Evolutionary conservation across 1,140 invertebrate species (phyloP).

Genomic region (Hyles vespertilio): DNA sequence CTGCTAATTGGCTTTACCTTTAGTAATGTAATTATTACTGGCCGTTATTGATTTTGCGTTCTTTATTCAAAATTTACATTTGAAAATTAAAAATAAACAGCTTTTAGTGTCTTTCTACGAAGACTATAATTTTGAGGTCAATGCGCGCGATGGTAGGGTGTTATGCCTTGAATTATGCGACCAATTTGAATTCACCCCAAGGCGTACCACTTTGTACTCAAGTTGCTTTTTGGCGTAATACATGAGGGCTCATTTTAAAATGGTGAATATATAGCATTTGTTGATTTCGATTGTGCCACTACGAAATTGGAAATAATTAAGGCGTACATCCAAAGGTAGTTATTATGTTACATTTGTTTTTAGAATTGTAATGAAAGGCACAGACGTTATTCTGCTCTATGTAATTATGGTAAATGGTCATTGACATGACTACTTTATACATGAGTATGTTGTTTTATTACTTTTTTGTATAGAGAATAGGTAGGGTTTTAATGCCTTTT

Average conservation of each 20-base stretch:
- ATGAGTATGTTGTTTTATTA: background rate
- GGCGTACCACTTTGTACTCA: slow-evolving; percentile 17
- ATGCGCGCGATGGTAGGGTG: slow-evolving; percentile 42
- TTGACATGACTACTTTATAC: background rate
- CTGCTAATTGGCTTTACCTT: slow-evolving; percentile 53
- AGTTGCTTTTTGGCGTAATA: slow-evolving; percentile 34
- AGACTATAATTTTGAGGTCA: slow-evolving; percentile 61
- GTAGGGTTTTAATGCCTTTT: too few species aligned
- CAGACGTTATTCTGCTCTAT: slow-evolving; percentile 10
- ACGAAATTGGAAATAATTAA: slow-evolving; percentile 59
- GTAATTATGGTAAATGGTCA: slow-evolving; percentile 1
- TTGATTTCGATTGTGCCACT: slow-evolving; percentile 56
- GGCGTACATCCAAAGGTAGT: slow-evolving; percentile 38
- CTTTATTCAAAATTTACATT: slow-evolving; percentile 27
- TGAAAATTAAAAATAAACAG: slow-evolving; percentile 25
- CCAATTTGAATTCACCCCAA: slow-evolving; percentile 48
- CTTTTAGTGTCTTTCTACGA: slow-evolving; percentile 44
- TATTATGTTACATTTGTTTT: slow-evolving; percentile 59
- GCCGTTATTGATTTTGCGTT: slow-evolving; percentile 33
- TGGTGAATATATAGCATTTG: slow-evolving; percentile 54
- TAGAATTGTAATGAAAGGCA: slow-evolving; percentile 35
- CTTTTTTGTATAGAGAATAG: too few species aligned
- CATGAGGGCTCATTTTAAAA: slow-evolving; percentile 27
- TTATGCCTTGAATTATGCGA: slow-evolving; percentile 52
- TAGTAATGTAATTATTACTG: slow-evolving; percentile 51